A percentile compares a stretch with the other conserved stretches of the same genome.
Conservation (phyloP, 2,888 invertebrate species). For the Cyaniris semiargus region DNA sequence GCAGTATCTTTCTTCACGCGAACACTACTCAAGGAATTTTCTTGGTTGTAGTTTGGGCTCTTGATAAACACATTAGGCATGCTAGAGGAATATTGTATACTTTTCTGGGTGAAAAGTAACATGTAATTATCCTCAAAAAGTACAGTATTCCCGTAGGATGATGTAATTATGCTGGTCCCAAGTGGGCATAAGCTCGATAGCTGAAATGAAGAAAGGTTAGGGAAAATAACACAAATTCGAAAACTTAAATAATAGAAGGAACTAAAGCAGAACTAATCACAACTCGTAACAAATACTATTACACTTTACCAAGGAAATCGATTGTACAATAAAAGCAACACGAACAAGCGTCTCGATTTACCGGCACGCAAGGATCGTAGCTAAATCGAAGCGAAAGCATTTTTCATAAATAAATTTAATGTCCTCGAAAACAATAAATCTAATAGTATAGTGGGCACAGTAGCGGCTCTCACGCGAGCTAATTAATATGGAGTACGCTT, state of each 20-base stretch:
- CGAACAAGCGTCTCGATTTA: conserved; percentile 40
- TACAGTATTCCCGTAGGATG: no score
- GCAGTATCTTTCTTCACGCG: not conserved
- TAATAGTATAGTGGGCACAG: conserved; percentile 53
- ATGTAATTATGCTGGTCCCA: no score
- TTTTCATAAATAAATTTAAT: conserved; percentile 68
- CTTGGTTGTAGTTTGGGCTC: not conserved
- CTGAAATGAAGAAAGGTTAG: no score
- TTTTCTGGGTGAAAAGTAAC: no score
- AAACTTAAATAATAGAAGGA: not conserved
- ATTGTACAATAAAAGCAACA: conserved; percentile 27
- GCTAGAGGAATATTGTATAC: no score
- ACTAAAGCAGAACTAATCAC: not conserved
- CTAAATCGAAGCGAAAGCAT: conserved; percentile 50
- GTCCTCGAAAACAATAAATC: conserved; percentile 60
- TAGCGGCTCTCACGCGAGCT: conserved; percentile 69
- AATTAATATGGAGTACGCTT: conserved; percentile 72
- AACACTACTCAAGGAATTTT: not conserved
- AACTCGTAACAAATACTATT: not conserved
- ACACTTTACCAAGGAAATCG: conserved; percentile 12
- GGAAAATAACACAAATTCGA: no score
- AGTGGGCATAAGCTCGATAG: no score
- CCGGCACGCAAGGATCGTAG: conserved; percentile 48
- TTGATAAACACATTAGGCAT: not conserved
- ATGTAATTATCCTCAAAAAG: no score